These are phyloP conservation scores for Anolis sagrei DNA, from an alignment of 2,113 vertebrate species.

Conservation along the genomic window DNA sequence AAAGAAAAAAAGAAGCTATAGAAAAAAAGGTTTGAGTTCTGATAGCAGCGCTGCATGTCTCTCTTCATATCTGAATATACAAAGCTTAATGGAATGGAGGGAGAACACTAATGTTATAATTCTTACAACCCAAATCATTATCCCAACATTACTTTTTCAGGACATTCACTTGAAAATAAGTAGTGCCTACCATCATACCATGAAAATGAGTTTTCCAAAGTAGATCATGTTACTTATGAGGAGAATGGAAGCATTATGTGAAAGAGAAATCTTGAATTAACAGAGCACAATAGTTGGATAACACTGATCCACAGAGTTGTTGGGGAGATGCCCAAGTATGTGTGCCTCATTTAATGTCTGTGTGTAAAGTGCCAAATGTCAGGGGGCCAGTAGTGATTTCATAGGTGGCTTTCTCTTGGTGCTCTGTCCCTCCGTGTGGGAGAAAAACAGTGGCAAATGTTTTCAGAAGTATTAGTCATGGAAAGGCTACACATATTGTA, in stretches of 20 bases:
- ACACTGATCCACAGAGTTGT: background rate
- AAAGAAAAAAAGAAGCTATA: constrained; percentile 29
- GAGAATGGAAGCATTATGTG: constrained; percentile 41
- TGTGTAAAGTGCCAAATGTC: constrained; percentile 66
- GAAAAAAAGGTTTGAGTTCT: constrained; percentile 52
- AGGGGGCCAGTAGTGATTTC: constrained; percentile 50
- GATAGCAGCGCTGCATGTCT: constrained; percentile 35
- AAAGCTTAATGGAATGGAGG: constrained; percentile 16
- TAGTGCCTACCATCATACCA: constrained; percentile 64
- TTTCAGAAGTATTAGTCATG: constrained; percentile 12
- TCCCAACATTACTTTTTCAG: constrained; percentile 46
- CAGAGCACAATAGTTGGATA: constrained; percentile 8
- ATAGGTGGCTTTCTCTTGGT: constrained; percentile 28
- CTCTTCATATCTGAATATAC: constrained; percentile 12
- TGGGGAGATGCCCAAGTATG: constrained; percentile 7
- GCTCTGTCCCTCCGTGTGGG: constrained; percentile 25
- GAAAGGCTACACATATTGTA: constrained; percentile 3
- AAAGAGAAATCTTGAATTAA: background rate
- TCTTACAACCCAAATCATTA: constrained; percentile 45
- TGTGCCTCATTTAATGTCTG: constrained; percentile 10
- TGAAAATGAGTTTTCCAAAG: constrained; percentile 65
- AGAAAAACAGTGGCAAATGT: constrained; percentile 19
- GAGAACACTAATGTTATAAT: constrained; percentile 22
- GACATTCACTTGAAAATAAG: constrained; percentile 61
- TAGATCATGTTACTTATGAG: constrained; percentile 50